Evolutionary conservation across 1,140 invertebrate genomes (phyloP), one percentile per base, ranked within the genome.

Genomic region (Elymnias hypermnestra): DNA sequence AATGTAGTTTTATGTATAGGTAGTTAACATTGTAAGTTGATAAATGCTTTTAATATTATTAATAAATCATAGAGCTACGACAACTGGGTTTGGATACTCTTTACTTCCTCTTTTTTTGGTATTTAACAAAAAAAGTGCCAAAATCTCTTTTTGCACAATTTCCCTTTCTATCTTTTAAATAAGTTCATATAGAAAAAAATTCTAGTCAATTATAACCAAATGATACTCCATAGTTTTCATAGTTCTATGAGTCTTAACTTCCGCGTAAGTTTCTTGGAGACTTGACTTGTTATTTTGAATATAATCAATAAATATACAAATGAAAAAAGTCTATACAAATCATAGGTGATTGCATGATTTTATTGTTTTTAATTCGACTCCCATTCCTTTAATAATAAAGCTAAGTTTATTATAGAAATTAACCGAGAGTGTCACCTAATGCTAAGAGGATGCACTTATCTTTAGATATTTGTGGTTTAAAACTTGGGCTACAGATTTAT

Each of bases 281-380:
- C 47, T 66, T 36, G 15, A 55, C 42, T 44, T 63, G 50, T 69
- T 76, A 63, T 77, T 72, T 73, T 72, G 29, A 67, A 59, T 74
- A 67, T 72, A 72, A 72, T 49, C 63, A 29, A 57, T 59, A 53
- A 57, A 59, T 70, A 71, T 71, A 69, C 63, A 69, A 59, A 51
- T 54, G 49, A 57, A 55, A 53, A 53, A 58, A 62, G 72, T 72
- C 49, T 70, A 71, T 74, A 74, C 59, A 77, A 72, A 57, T 72
- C 57, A 67, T 73, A 74, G 71, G 56, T 59, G 46, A 68, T 72
- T 66, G 72, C 72, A 75, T 67, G 63, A 75, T 69, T 53, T 53
- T 45, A 46, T 63, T 64, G 59, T 65, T 63, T 63, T 70, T 60
- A 47, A 64, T 71, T 59, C 26, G 4, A 12, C 0, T 1, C 3